phyloP scores from a whole-genome alignment of 2,888 invertebrate genomes.

The Hypomecis atomaria region DNA sequence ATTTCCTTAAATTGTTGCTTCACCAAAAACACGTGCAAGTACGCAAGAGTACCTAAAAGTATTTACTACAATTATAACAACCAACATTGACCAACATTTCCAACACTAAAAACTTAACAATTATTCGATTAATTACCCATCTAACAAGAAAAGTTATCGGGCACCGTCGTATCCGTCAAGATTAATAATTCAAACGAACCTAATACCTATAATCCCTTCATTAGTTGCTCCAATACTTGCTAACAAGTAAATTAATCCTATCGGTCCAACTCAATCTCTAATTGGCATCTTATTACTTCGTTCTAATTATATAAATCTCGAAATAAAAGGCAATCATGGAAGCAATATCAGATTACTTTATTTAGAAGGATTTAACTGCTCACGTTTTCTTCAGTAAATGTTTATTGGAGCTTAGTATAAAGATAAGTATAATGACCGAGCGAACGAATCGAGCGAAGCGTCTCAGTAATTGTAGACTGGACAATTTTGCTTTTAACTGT shows the following conservation, averaged over 20 bases:
- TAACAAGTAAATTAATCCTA: conserved; percentile 50
- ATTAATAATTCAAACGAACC: conserved; percentile 20
- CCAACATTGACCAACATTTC: neutral
- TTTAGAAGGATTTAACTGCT: conserved; percentile 17
- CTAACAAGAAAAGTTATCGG: conserved; percentile 12
- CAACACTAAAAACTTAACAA: neutral
- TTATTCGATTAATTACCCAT: neutral
- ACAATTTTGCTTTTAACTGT: too few species aligned
- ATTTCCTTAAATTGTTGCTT: too few species aligned
- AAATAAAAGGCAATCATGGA: conserved; percentile 16
- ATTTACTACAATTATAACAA: neutral
- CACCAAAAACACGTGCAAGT: too few species aligned
- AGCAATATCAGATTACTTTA: conserved; percentile 12
- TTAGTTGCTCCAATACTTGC: conserved; percentile 30
- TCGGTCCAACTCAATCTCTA: conserved; percentile 42
- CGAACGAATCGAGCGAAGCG: too few species aligned
- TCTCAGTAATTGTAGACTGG: too few species aligned
- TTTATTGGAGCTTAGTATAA: neutral
- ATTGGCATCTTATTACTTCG: conserved; percentile 54
- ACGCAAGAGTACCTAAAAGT: neutral
- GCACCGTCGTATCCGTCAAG: conserved; percentile 19
- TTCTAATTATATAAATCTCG: conserved; percentile 23
- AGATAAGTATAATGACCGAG: too few species aligned
- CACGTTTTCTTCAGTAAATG: neutral
- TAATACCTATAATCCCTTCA: conserved; percentile 29